phyloP scores from a whole-genome alignment of 2,888 invertebrate genomes.

The Tubiluchus corallicola region DNA sequence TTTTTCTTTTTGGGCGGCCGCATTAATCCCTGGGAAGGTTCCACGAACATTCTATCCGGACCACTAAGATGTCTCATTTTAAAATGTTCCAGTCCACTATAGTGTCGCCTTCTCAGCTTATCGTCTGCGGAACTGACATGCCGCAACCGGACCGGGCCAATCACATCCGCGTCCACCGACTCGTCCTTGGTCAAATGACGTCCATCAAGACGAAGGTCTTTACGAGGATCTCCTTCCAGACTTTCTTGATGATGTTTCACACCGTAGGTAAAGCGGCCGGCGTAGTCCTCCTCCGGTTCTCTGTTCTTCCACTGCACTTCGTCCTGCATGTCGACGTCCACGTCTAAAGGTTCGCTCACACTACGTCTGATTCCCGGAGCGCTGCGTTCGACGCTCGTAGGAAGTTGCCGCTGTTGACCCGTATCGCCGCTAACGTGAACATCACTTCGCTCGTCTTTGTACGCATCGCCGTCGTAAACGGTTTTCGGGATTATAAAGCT shows the following conservation, averaged over 20 bases:
- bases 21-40: neutral
- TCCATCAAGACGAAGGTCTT: neutral
- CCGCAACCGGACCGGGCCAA: neutral
- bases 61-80: neutral
- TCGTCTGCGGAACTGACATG: neutral
- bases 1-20: neutral
- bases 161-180: neutral
- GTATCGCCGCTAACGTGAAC: no score
- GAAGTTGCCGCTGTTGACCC: no score
- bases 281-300: neutral
- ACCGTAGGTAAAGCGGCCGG: neutral
- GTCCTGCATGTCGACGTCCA: no score
- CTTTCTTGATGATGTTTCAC: no score
- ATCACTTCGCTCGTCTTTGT: no score
- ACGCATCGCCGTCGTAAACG: neutral
- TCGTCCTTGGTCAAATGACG: neutral
- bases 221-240: no score
- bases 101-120: neutral
- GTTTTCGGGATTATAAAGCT: no score
- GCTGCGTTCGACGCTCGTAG: neutral
- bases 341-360: no score
- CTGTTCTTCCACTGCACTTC: no score
- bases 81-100: neutral
- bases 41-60: neutral
- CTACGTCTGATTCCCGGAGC: no score